Evolutionary conservation across 2,797 vertebrate genomes (phyloP), one percentile per base, ranked within the genome.

Genomic region (Macroramphosus scolopax): DNA sequence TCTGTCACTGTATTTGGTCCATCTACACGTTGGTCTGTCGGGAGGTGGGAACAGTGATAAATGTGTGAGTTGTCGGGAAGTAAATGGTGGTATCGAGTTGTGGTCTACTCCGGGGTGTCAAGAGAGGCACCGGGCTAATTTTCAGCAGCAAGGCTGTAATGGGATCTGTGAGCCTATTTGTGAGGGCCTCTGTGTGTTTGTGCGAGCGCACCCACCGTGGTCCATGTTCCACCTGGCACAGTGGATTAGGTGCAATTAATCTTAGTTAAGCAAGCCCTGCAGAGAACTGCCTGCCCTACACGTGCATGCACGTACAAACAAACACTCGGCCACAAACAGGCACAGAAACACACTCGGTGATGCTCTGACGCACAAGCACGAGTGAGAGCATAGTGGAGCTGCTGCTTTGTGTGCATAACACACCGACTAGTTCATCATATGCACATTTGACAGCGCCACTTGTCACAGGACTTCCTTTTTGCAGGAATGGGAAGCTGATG

Each of bases 161-260:
- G 80, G 78, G 67, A 72, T 77, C 77, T 74, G 68, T 62, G 77
- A 50, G 62, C 62, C 51, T 58, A 29, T 75, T 73, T 73, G 75
- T 59, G 75, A 58, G 68, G 6, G 28, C 5, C 59, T 46, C 53
- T 60, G 39, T 56, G 68, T 73, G 76, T 78, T 68, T 79, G 68
- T 52, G 52, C 15, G 69, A 57, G 62, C 8, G 30, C 26, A 47
- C 55, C 57, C 66, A 55, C 56, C 37, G 13, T 10, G 17, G 46
- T 61, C 62, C 65, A 51, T 78, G 84, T 84, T 88, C 82, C 86
- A 83, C 82, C 82, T 85, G 88, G 86, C 84, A 81, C 81, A 73
- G 57, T 76, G 82, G 84, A 88, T 90, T 86, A 85, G 83, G 71
- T 82, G 86, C 84, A 87, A 88, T 89, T 90, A 88, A 89, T 90